Conservation (phyloP, 2,797 vertebrate genomes). For the Potorous gilbertii region DNA sequence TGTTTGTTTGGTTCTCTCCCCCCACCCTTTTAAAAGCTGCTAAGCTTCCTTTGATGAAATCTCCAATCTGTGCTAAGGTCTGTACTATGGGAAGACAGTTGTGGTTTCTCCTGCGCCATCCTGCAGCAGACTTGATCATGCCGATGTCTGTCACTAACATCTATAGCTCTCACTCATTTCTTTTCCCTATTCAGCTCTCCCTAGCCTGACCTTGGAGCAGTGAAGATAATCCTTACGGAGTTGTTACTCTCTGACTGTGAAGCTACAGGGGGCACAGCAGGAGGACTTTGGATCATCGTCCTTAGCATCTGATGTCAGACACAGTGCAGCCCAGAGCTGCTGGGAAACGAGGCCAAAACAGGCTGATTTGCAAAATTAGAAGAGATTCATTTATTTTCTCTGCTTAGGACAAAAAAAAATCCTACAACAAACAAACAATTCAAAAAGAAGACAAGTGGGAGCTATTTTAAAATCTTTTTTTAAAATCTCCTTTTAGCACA, state of each 20-base stretch:
- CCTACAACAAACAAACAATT: background rate
- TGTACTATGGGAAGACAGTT: background rate
- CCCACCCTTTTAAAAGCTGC: background rate
- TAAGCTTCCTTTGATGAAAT: background rate
- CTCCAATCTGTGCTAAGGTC: background rate
- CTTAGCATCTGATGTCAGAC: constrained; percentile 69
- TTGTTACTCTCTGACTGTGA: constrained; percentile 66
- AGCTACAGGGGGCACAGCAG: constrained; percentile 63
- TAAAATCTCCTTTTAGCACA: constrained; percentile 66
- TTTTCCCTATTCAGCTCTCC: constrained; percentile 68
- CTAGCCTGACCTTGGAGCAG: constrained; percentile 60
- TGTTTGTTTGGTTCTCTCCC: background rate
- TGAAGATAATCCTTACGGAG: constrained; percentile 66
- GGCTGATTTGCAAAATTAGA: constrained; percentile 63
- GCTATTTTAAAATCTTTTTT: constrained; percentile 65
- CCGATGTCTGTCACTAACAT: constrained; percentile 29
- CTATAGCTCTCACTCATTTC: constrained; percentile 56
- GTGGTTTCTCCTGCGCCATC: background rate
- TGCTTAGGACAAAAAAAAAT: constrained; percentile 65
- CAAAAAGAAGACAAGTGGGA: constrained; percentile 26
- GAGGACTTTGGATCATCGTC: constrained; percentile 57
- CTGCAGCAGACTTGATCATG: background rate
- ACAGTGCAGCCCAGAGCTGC: constrained; percentile 55
- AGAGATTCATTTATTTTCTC: constrained; percentile 42
- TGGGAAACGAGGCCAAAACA: constrained; percentile 28